Percentiles rank a stretch among this genome's conserved stretches.
These are phyloP conservation scores for Cotesia glomerata DNA, from an alignment of 1,140 invertebrate species.

Conservation along the genomic window DNA sequence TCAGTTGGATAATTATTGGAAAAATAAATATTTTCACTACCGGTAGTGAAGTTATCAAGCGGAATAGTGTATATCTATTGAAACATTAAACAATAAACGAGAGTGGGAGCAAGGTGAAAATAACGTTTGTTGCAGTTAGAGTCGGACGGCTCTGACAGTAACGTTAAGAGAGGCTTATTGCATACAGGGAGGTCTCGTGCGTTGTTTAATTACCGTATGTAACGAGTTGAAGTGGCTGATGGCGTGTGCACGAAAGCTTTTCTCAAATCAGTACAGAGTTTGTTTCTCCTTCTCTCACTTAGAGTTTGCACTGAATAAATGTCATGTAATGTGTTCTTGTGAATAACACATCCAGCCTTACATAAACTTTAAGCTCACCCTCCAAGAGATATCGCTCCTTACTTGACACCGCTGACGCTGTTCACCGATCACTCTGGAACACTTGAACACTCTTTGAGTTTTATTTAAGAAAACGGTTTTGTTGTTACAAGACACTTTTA, in stretches of 20 bases:
- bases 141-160: constrained; percentile 46
- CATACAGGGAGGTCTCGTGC: constrained; percentile 53
- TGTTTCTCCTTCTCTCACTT: constrained; percentile 35
- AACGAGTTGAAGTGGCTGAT: constrained; percentile 60
- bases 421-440: constrained; percentile 21
- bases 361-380: neutral
- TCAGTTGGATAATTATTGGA: no score
- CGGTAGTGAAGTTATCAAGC: no score
- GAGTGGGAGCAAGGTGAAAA: constrained; percentile 27
- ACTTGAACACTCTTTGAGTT: neutral
- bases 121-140: neutral
- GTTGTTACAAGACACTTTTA: neutral
- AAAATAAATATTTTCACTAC: no score
- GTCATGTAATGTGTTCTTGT: neutral
- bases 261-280: neutral
- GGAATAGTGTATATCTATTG: no score
- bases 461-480: no score
- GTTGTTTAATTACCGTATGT: constrained; percentile 62
- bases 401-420: constrained; percentile 49
- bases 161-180: constrained; percentile 44
- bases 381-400: constrained; percentile 33
- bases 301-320: neutral
- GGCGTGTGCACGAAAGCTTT: constrained; percentile 55
- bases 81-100: neutral
- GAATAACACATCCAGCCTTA: no score